A percentile compares a stretch with the other conserved stretches of the same genome.
Conservation (phyloP, 2,888 invertebrate species). For the Fragum whitleyi region DNA sequence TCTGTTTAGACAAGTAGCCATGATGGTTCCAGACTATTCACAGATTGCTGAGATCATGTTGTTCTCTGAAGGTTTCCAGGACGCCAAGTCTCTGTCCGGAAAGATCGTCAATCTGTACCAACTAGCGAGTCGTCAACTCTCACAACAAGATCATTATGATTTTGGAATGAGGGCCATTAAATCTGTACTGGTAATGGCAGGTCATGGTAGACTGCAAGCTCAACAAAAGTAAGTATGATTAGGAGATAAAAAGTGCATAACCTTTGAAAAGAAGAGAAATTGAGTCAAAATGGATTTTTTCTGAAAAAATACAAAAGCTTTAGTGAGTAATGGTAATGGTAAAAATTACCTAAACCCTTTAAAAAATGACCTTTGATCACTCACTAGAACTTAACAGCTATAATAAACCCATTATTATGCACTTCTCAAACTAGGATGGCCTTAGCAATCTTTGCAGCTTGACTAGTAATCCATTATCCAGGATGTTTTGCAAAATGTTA, state of each 20-base stretch:
- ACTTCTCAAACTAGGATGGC: too few relatives aligned
- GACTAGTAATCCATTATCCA: too few relatives aligned
- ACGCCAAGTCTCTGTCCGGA: conserved; percentile 83
- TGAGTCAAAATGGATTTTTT: background rate
- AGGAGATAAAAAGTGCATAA: too few relatives aligned
- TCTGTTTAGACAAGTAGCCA: conserved; percentile 84
- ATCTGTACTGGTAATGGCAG: conserved; percentile 85
- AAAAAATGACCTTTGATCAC: too few relatives aligned
- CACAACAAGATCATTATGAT: conserved; percentile 85
- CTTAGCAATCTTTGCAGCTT: too few relatives aligned
- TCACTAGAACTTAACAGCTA: too few relatives aligned
- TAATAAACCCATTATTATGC: too few relatives aligned
- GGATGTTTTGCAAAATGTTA: too few relatives aligned
- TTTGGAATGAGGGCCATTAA: conserved; percentile 85
- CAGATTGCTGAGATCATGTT: conserved; percentile 85
- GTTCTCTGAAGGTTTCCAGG: conserved; percentile 84
- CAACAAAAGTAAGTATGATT: conserved; percentile 75
- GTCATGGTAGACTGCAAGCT: conserved; percentile 81
- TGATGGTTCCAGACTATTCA: conserved; percentile 85
- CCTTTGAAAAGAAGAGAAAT: too few relatives aligned
- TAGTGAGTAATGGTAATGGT: too few relatives aligned
- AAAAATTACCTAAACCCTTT: too few relatives aligned
- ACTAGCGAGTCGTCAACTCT: conserved; percentile 84
- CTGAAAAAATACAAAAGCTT: background rate
- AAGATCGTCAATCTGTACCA: conserved; percentile 85